A percentile compares a stretch with the other conserved stretches of the same genome.
phyloP scores from a whole-genome alignment of 1,140 invertebrate genomes.

The Araneus ventricosus region DNA sequence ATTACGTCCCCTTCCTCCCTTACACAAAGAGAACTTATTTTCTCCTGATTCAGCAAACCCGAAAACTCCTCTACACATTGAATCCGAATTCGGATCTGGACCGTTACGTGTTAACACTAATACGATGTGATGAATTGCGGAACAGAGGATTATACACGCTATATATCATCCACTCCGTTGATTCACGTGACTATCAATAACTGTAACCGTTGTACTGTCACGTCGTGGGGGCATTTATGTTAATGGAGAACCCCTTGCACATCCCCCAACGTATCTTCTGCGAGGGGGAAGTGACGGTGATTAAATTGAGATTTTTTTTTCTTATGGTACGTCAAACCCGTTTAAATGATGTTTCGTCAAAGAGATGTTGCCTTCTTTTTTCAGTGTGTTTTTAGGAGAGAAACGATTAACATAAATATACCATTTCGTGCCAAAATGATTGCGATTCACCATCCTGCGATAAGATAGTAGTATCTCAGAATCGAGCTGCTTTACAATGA shows the following conservation, averaged over 20 bases:
- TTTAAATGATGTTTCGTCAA: background rate
- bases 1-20: background rate
- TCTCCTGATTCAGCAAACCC: background rate
- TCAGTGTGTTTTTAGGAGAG: background rate
- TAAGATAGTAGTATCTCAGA: background rate
- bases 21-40: background rate
- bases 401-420: conserved; percentile 25
- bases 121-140: conserved; percentile 39
- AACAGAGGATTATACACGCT: conserved; percentile 19
- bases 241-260: conserved; percentile 10
- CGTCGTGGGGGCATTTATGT: conserved; percentile 6
- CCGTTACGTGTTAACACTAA: conserved; percentile 18
- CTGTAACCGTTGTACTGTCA: conserved; percentile 44
- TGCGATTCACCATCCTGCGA: background rate
- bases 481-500: background rate
- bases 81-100: background rate
- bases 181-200: conserved; percentile 42
- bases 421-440: conserved; percentile 20
- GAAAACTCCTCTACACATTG: background rate
- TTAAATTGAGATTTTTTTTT: background rate
- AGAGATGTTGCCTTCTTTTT: background rate
- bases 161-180: conserved; percentile 32
- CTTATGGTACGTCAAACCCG: background rate
- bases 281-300: background rate
- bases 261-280: background rate